A percentile compares a stretch with the other conserved stretches of the same genome.
phyloP scores from a whole-genome alignment of 2,113 vertebrate genomes.

The Megaleporinus macrocephalus region DNA sequence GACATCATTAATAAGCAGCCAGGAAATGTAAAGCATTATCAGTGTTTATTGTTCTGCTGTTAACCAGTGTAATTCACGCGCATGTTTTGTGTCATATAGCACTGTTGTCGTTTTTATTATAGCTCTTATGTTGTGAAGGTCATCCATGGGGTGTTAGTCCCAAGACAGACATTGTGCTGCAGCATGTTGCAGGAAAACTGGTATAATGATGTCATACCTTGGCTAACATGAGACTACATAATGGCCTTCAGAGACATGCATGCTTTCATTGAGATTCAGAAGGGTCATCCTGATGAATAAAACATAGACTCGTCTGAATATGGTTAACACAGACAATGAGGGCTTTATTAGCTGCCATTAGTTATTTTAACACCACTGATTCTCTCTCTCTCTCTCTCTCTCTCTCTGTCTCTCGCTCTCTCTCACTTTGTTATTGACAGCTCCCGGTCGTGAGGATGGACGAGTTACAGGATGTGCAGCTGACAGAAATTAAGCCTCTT shows the following conservation, averaged over 20 bases:
- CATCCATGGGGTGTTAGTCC: neutral
- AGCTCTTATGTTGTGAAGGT: neutral
- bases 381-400: neutral
- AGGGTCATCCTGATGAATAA: conserved; percentile 19
- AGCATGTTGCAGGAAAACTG: neutral
- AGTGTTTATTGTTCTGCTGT: neutral
- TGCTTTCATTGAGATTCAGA: conserved; percentile 42
- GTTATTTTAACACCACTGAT: neutral
- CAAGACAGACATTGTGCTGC: conserved; percentile 7
- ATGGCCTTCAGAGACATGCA: neutral
- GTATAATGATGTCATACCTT: neutral
- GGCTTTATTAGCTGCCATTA: conserved; percentile 16
- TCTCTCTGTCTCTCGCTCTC: neutral
- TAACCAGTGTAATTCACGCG: neutral
- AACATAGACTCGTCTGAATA: conserved; percentile 27
- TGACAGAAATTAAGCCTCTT: conserved; percentile 95
- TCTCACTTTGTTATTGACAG: conserved; percentile 46
- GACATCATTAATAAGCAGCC: too few species aligned
- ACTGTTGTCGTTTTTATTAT: too few species aligned
- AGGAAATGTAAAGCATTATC: neutral
- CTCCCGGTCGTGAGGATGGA: conserved; percentile 79
- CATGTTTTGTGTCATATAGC: too few species aligned
- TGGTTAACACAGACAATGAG: conserved; percentile 32
- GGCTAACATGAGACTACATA: conserved; percentile 17
- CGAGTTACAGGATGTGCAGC: conserved; percentile 93